phyloP scores from a whole-genome alignment of 2,113 vertebrate genomes.

The Sander vitreus region DNA sequence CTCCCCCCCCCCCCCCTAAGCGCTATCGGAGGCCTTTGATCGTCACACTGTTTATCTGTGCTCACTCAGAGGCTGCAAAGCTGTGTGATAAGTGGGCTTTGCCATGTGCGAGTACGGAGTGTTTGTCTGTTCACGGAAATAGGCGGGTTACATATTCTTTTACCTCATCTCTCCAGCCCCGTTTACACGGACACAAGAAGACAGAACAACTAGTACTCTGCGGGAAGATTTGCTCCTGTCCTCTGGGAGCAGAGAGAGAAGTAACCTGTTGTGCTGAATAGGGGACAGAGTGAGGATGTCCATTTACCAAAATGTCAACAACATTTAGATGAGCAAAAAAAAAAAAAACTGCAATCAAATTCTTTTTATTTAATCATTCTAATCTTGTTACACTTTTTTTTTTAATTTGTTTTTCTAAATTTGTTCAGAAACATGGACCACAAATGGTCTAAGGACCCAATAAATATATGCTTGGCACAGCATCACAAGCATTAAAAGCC shows the following conservation, averaged over 20 bases:
- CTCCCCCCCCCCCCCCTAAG: slow-evolving; percentile 7
- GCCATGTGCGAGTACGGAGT: slow-evolving; percentile 42
- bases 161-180: slow-evolving; percentile 19
- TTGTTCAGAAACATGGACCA: background rate
- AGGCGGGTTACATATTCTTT: slow-evolving; percentile 32
- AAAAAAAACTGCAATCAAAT: background rate
- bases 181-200: slow-evolving; percentile 28
- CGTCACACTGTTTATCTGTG: slow-evolving; percentile 73
- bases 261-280: slow-evolving; percentile 49
- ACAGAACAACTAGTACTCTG: slow-evolving; percentile 46
- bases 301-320: slow-evolving; percentile 22
- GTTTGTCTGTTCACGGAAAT: slow-evolving; percentile 56
- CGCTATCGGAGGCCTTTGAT: slow-evolving; percentile 73
- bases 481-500: background rate
- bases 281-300: background rate
- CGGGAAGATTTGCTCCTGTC: slow-evolving; percentile 47
- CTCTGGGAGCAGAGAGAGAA: slow-evolving; percentile 27
- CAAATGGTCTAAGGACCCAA: background rate
- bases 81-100: slow-evolving; percentile 72
- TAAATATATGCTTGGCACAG: background rate
- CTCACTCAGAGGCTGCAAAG: slow-evolving; percentile 65
- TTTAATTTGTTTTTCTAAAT: background rate
- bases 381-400: slow-evolving; percentile 1
- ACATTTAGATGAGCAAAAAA: slow-evolving; percentile 7
- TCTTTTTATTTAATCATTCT: background rate